These are phyloP conservation scores for Hemicrepidius hirtus DNA, from an alignment of 2,888 invertebrate genomes.

Conservation along the genomic window DNA sequence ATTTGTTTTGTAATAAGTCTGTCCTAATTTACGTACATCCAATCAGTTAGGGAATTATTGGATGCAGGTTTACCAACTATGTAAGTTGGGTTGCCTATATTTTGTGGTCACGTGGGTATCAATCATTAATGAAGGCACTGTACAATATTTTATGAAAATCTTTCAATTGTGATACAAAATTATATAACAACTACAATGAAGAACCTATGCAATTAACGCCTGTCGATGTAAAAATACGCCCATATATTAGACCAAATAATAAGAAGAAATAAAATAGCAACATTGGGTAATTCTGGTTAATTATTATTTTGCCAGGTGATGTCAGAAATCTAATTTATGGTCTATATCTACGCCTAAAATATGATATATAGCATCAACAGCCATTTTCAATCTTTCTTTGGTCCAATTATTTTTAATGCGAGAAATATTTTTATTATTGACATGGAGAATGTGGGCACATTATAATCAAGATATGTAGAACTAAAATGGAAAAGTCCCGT, in stretches of 20 bases:
- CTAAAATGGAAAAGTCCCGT: neutral
- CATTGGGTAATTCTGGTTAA: slow-evolving; percentile 4
- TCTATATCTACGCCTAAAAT: neutral
- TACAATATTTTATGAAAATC: too few relatives aligned
- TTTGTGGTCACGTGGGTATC: too few relatives aligned
- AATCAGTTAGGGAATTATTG: too few relatives aligned
- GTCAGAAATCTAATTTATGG: slow-evolving; percentile 10
- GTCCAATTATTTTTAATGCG: slow-evolving; percentile 7
- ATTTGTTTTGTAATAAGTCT: too few relatives aligned
- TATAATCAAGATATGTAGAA: slow-evolving; percentile 2
- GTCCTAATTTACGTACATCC: too few relatives aligned
- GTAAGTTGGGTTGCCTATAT: too few relatives aligned
- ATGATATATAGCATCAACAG: slow-evolving; percentile 1
- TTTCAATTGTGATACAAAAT: neutral
- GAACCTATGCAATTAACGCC: neutral
- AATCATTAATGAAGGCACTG: too few relatives aligned
- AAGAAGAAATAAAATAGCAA: neutral
- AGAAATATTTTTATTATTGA: slow-evolving; percentile 11
- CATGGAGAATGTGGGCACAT: neutral
- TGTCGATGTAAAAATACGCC: neutral
- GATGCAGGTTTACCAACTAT: too few relatives aligned
- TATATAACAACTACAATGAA: slow-evolving; percentile 1
- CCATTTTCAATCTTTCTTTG: slow-evolving; percentile 3
- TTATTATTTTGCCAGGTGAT: neutral
- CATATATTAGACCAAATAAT: neutral